A percentile compares a stretch with the other conserved stretches of the same genome.
phyloP scores from a whole-genome alignment of 2,888 invertebrate genomes.

The Volucella inanis region DNA sequence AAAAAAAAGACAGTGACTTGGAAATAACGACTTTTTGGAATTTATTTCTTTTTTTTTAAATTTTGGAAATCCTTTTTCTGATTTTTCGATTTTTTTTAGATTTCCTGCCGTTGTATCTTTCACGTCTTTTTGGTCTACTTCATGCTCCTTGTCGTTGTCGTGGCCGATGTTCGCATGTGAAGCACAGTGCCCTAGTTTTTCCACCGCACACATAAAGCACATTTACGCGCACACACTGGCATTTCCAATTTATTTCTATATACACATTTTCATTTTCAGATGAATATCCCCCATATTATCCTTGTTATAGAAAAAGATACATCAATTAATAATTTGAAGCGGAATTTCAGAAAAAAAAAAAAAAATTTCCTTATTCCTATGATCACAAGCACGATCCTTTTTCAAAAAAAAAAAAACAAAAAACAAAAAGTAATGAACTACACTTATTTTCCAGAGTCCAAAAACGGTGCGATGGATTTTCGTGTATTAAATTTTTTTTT shows the following conservation, averaged over 20 bases:
- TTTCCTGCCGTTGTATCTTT: constrained; percentile 7
- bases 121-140: constrained; percentile 34
- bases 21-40: no score
- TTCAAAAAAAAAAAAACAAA: constrained; percentile 19
- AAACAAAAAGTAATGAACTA: constrained; percentile 21
- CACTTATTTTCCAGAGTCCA: constrained; percentile 50
- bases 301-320: constrained; percentile 72
- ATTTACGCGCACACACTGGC: constrained; percentile 42
- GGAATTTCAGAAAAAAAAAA: constrained; percentile 34
- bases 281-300: constrained; percentile 64
- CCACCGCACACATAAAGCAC: constrained; percentile 72
- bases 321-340: constrained; percentile 54
- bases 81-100: constrained; percentile 1
- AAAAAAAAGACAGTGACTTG: no score
- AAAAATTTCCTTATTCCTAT: constrained; percentile 13
- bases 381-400: constrained; percentile 6
- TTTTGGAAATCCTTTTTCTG: constrained; percentile 7
- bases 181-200: constrained; percentile 83
- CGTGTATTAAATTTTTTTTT: neutral
- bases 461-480: constrained; percentile 64
- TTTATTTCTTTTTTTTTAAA: neutral
- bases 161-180: constrained; percentile 77
- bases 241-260: constrained; percentile 72
- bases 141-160: constrained; percentile 72
- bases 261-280: constrained; percentile 74